Conservation (phyloP, 2,797 vertebrate genomes). For the Dendrocincla fuliginosa region DNA sequence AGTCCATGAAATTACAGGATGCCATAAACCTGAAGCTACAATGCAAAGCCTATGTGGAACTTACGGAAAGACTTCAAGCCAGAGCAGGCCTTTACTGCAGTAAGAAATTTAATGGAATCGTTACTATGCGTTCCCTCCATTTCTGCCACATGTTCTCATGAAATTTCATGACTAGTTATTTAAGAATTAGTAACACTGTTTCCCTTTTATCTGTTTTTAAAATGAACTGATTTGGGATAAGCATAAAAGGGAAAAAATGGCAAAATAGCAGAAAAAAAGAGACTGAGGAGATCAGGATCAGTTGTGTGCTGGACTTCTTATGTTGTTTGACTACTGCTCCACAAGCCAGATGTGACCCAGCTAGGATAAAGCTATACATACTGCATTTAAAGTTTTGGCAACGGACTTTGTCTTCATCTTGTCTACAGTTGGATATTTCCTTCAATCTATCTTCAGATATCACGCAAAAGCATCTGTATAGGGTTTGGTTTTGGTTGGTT, state of each 20-base stretch:
- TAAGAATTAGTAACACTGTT: background rate
- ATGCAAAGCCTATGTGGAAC: background rate
- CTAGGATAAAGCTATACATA: background rate
- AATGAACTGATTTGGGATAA: background rate
- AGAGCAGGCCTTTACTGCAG: accelerated
- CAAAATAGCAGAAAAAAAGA: background rate
- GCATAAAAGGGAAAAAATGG: background rate
- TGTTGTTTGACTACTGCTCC: background rate
- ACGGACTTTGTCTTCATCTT: background rate
- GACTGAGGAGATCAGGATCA: background rate
- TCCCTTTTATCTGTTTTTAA: background rate
- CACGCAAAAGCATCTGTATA: background rate
- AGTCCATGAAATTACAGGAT: background rate
- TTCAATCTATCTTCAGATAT: background rate
- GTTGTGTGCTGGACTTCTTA: background rate
- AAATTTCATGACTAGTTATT: background rate
- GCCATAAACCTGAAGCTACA: background rate
- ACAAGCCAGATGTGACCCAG: background rate
- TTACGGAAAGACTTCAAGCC: background rate
- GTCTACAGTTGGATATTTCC: background rate
- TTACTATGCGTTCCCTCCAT: background rate
- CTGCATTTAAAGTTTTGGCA: background rate
- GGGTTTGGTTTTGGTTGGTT: background rate
- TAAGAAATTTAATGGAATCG: background rate
- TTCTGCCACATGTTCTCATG: background rate